Base-by-base conservation (phyloP, 2,888 invertebrate genomes). In the Scaeva pyrastri region DNA sequence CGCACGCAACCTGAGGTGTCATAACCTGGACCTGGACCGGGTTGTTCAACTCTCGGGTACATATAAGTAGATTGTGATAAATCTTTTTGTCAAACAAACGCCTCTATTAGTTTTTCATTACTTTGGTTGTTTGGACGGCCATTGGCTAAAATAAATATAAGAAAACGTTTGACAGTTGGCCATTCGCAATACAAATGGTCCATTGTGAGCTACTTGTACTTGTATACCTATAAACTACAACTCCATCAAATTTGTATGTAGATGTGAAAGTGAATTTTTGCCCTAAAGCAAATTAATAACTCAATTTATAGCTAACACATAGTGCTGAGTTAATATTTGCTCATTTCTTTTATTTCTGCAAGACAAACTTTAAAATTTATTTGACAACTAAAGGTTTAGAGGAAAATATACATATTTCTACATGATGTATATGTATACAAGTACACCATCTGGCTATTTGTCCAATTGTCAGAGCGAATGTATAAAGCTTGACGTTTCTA, bases 201-300 rank as follows among this genome's bases (percentile, higher is more conserved):
- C 16, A 64, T 45, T 36, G 21, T 41, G 45, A 39, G 45, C 16
- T 12, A 62, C n/a, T n/a, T n/a, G n/a, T n/a, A n/a, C n/a, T n/a
- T n/a, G n/a, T 8, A 41, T 12, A 60, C 50, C n/a, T 41, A 12
- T 8, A 48, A 7, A 8, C 19, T 19, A 50, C 19, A 58, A 58
- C 19, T 23, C 50, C 21, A 23, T 11, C 1, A 12, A 1, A 6
- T 41, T 16, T n/a, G 6, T 8, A 4, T 10, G 11, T 43, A 70
- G 52, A 41, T 76, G 70, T 86, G 86, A 86, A 86, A 86, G 86
- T 81, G 73, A 55, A 72, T 68, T 80, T n/a, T 75, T 85, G 81
- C 77, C 86, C 86, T 77, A 68, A 64, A 81, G 77, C 70, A 86
- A 81, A 73, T 52, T 60, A 81, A 86, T 81, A 73, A 56, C 21